Conservation (phyloP, 2,888 invertebrate genomes). For the Metalampra italica region DNA sequence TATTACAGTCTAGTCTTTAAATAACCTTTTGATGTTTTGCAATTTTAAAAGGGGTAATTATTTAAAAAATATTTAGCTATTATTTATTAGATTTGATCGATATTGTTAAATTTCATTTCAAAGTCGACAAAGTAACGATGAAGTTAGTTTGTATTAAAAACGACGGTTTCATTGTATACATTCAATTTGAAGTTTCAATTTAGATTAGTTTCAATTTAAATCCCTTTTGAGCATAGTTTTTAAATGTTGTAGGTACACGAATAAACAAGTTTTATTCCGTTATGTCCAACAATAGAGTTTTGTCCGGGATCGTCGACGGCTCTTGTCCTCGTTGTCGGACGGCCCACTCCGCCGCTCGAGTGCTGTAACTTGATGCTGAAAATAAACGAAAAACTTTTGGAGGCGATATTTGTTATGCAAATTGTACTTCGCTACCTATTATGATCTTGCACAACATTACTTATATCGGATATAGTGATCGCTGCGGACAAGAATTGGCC, state of each 20-base stretch:
- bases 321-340: constrained; percentile 42
- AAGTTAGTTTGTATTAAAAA: no score
- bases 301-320: constrained; percentile 28
- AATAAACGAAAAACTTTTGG: constrained; percentile 30
- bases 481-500: neutral
- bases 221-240: neutral
- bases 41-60: no score
- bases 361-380: constrained; percentile 31
- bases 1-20: no score
- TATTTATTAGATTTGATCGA: no score
- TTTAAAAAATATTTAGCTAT: no score
- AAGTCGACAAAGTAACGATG: no score
- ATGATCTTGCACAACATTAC: neutral
- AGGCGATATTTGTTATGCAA: constrained; percentile 22
- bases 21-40: no score
- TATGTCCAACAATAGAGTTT: constrained; percentile 28
- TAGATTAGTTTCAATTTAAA: no score
- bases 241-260: neutral
- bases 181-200: no score
- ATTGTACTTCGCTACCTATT: constrained; percentile 3
- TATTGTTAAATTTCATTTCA: no score
- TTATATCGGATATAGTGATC: neutral
- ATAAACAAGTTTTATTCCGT: neutral
- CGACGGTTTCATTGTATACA: no score
- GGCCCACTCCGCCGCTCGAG: constrained; percentile 26